Base-by-base conservation (phyloP, 2,797 vertebrate species). In the Gymnopithys bicolor region DNA sequence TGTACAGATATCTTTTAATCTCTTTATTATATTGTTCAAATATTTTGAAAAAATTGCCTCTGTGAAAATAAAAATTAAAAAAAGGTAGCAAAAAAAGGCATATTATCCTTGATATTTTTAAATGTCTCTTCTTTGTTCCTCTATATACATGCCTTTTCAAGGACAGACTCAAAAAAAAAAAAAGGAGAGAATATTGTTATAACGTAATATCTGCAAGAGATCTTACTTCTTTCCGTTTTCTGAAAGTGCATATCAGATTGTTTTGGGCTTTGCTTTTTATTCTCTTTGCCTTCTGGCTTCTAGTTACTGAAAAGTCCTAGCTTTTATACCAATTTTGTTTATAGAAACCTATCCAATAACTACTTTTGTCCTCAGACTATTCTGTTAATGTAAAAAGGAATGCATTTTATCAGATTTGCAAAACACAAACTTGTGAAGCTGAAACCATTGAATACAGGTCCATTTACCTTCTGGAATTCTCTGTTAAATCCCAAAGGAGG, bases 271-370 rank as follows among this genome's bases (percentile, higher is more conserved):
- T 60, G 1, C 6, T 16, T 87, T 77, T 74, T 32, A 52, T 76
- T 80, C 22, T 63, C 3, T 32, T 77, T 87, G 27, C 25, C 37
- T 68, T 92, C 49, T 86, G 73, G n/a, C 39, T 93, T 75, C 66
- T 49, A 52, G 51, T 90, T 81, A 63, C 46, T 67, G 60, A 90
- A 58, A 90, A 71, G 22, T 39, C 33, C 32, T 75, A 52, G 41
- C 25, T 81, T 92, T 93, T 86, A 77, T 84, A 86, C 39, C 70
- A 67, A 58, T 59, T 77, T 82, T 94, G 75, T 80, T 96, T 93
- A 90, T 52, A 89, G 73, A 93, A 95, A 83, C 6, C 30, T 89
- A 73, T 35, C 68, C 67, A 96, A 81, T 80, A 95, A 94, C 87
- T 92, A 58, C 10, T 24, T 87, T 71, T 74, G 30, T 27, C n/a